Evolutionary conservation across 2,113 vertebrate species (phyloP).

Genomic region (Choloepus hoffmanni): DNA sequence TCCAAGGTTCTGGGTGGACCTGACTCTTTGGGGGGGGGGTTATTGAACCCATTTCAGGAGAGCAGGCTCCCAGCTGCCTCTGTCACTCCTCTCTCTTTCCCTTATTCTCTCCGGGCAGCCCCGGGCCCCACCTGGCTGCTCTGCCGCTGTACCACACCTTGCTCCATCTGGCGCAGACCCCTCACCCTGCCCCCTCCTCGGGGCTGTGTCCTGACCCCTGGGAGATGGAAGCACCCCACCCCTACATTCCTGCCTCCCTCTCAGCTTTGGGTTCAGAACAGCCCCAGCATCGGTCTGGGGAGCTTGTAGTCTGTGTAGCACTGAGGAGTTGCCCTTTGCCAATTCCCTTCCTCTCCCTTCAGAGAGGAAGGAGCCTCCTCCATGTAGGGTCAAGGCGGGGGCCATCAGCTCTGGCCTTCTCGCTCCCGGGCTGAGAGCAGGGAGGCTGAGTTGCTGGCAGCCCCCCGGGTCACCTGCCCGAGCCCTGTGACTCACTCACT

Average conservation of each 20-base stretch:
- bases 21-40: too few relatives aligned
- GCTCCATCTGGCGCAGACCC: background rate
- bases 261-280: background rate
- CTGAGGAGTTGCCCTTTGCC: background rate
- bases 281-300: background rate
- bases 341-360: background rate
- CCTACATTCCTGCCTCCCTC: background rate
- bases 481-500: background rate
- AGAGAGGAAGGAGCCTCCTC: background rate
- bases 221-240: background rate
- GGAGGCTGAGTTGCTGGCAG: rapidly evolving
- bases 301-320: background rate
- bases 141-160: rapidly evolving
- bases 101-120: background rate
- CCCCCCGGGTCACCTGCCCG: background rate
- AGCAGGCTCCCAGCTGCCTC: too few relatives aligned
- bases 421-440: background rate
- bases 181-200: background rate
- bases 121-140: background rate
- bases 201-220: background rate
- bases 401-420: background rate
- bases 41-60: background rate
- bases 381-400: rapidly evolving
- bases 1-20: too few relatives aligned
- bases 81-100: background rate